These are phyloP conservation scores for Lasius fuliginosus DNA, from an alignment of 2,888 invertebrate genomes.

Conservation along the genomic window DNA sequence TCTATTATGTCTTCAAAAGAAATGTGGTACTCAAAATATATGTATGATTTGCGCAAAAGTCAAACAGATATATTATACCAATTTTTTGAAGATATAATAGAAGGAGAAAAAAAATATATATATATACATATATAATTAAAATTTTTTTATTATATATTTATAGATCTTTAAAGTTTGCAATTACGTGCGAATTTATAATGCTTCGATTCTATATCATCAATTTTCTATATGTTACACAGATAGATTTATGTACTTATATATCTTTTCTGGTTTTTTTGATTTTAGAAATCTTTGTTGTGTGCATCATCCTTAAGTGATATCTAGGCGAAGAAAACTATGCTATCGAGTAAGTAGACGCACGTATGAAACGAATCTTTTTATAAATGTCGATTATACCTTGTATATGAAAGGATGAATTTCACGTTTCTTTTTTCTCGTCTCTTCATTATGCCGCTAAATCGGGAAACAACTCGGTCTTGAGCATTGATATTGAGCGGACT, in stretches of 20 bases:
- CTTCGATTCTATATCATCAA: background rate
- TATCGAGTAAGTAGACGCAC: conserved; percentile 73
- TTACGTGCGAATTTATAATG: background rate
- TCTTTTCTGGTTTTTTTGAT: conserved; percentile 64
- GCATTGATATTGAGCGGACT: conserved; percentile 23
- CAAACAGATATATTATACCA: too few relatives aligned
- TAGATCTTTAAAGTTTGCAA: background rate
- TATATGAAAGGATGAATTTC: background rate
- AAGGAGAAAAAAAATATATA: background rate
- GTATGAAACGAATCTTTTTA: conserved; percentile 28
- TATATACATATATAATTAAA: background rate
- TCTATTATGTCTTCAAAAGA: background rate
- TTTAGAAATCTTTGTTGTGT: conserved; percentile 75
- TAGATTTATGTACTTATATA: background rate
- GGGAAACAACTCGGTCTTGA: background rate
- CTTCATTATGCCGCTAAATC: background rate
- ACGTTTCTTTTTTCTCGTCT: too few relatives aligned
- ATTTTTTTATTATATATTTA: background rate
- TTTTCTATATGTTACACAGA: background rate
- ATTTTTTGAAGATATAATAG: background rate
- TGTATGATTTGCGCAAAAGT: background rate
- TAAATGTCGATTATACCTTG: conserved; percentile 32
- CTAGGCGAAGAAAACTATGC: conserved; percentile 69
- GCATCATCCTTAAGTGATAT: conserved; percentile 65
- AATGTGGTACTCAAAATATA: background rate